phyloP scores from a whole-genome alignment of 2,888 invertebrate species.

The Ferrisia virgata region DNA sequence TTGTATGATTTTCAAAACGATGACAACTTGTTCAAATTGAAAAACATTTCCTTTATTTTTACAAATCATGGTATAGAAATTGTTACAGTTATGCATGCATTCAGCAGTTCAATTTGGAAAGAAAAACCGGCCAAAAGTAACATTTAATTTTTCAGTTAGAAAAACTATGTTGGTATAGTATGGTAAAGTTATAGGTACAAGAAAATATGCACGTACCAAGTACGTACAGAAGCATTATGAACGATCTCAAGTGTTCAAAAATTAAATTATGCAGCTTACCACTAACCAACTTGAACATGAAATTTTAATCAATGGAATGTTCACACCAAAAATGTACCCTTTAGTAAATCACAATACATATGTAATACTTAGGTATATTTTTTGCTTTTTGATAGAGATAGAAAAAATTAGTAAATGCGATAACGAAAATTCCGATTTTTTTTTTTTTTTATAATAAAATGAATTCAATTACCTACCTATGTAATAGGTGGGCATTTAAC shows the following conservation, averaged over 20 bases:
- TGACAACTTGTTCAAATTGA: background rate
- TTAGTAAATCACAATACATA: too few relatives aligned
- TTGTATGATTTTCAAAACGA: background rate
- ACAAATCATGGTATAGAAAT: background rate
- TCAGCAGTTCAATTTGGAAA: background rate
- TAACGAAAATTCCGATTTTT: background rate
- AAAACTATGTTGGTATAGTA: too few relatives aligned
- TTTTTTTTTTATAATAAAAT: background rate
- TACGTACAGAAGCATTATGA: background rate
- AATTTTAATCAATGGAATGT: background rate
- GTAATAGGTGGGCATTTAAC: background rate
- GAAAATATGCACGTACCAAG: too few relatives aligned
- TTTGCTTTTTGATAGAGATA: background rate
- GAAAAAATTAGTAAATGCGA: background rate
- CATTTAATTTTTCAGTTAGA: background rate
- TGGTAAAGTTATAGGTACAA: too few relatives aligned
- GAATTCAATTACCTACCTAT: background rate
- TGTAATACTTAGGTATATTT: too few relatives aligned
- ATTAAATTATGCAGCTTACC: background rate
- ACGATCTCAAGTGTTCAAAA: background rate
- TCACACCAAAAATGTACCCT: background rate
- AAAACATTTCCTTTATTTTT: background rate
- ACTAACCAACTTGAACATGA: background rate
- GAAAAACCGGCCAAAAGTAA: background rate
- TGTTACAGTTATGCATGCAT: background rate